Evolutionary conservation across 2,888 invertebrate genomes (phyloP), one percentile per base, ranked within the genome.

Genomic region (Drosophila greeni): DNA sequence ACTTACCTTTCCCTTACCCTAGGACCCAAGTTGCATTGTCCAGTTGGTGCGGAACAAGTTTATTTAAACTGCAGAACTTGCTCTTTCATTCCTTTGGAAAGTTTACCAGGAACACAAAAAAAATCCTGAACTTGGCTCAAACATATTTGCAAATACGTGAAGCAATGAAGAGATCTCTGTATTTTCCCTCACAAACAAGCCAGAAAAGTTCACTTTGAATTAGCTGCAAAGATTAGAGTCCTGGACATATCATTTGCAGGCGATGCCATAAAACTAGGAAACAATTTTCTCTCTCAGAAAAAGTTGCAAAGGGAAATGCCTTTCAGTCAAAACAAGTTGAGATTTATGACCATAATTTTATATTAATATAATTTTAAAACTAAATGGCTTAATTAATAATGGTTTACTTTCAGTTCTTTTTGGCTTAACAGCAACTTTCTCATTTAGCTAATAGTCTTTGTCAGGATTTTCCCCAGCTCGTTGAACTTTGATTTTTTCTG

Each of bases 61-160:
- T 83, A 82, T 82, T 82, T 83, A 82, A 83, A 81, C 75, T 83
- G 76, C 64, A 74, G 66, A 81, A 70, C 77, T 75, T 76, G 76
- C 64, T 55, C 58, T 36, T 60, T 36, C n/a, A 60, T 31, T 36
- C 31, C 34, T 34, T 34, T n/a, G 57, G 70, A 79, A 80, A 80
- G 80, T 80, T 82, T 75, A 67, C 67, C 31, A n/a, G 74, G 53
- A 74, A 79, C 82, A 82, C 65, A 62, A 79, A 75, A 76, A 73
- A 73, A 64, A 76, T 36, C 49, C 54, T 48, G 52, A 66, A 66
- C 47, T 66, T 67, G 48, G 61, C 36, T 39, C 54, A 45, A 69
- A 70, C 64, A 58, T 65, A 69, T 58, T 64, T 58, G 54, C 49
- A 33, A 65, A 37, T 52, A 68, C 68, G 68, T 68, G 68, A 23